Conservation (phyloP, 2,888 invertebrate genomes). For the Hemaris fuciformis region DNA sequence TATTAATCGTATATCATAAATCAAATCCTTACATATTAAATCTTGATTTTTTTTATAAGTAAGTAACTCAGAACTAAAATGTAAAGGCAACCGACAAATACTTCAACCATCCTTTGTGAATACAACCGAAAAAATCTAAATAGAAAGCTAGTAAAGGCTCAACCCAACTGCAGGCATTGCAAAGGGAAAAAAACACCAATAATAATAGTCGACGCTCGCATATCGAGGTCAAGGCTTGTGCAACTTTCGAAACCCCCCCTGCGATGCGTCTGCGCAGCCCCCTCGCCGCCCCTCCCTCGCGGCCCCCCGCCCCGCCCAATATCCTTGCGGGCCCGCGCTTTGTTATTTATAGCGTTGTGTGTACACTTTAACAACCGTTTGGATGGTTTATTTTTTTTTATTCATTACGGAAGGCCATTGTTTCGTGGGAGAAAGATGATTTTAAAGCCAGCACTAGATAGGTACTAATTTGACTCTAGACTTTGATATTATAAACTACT, state of each 20-base stretch:
- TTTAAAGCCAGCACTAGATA: background rate
- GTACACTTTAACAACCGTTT: slow-evolving; percentile 20
- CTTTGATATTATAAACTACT: no score
- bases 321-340: slow-evolving; percentile 28
- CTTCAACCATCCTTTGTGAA: background rate
- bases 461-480: background rate
- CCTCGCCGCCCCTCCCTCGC: slow-evolving; percentile 29
- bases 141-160: slow-evolving; percentile 12
- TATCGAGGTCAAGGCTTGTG: slow-evolving; percentile 73
- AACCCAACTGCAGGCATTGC: slow-evolving; percentile 7
- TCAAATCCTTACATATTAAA: no score
- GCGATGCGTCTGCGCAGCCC: slow-evolving; percentile 25
- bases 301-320: slow-evolving; percentile 23
- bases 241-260: slow-evolving; percentile 66
- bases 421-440: background rate
- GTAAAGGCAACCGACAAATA: no score
- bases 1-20: no score
- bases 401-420: slow-evolving; percentile 35
- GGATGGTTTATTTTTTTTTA: slow-evolving; percentile 29
- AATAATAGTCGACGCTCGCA: slow-evolving; percentile 40
- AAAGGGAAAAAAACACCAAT: slow-evolving; percentile 21
- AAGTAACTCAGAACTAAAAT: no score
- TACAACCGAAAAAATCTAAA: background rate
- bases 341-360: slow-evolving; percentile 40
- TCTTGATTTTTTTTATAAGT: no score